Percentiles rank a stretch among this genome's conserved stretches.
Conservation (phyloP, 2,888 invertebrate genomes). For the Amblyjoppa proteus region DNA sequence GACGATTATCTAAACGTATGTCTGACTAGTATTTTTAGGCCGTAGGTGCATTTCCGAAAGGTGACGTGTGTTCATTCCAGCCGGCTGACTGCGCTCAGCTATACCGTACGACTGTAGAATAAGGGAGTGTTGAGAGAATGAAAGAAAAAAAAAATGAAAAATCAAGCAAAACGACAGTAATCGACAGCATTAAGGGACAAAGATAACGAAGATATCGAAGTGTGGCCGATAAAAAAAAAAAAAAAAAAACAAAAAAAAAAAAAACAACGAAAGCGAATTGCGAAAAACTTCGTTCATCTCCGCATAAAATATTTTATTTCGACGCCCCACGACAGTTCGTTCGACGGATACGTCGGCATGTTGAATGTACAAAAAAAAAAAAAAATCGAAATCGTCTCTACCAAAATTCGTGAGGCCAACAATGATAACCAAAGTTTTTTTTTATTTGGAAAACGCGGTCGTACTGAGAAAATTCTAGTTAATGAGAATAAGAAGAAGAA, state of each 20-base stretch:
- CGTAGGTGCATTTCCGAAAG: slow-evolving; percentile 75
- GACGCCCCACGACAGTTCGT: slow-evolving; percentile 33
- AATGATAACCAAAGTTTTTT: slow-evolving; percentile 48
- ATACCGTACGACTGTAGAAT: slow-evolving; percentile 69
- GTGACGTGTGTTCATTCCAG: slow-evolving; percentile 79
- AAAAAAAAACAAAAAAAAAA: slow-evolving; percentile 22
- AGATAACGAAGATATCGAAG: background rate
- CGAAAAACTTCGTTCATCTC: slow-evolving; percentile 41
- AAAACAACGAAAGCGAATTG: slow-evolving; percentile 47
- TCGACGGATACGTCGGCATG: slow-evolving; percentile 28
- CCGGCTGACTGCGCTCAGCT: slow-evolving; percentile 69
- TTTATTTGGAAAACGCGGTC: slow-evolving; percentile 36
- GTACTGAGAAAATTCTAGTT: slow-evolving; percentile 56
- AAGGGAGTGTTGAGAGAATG: slow-evolving; percentile 44
- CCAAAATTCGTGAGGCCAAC: slow-evolving; percentile 62
- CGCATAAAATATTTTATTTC: slow-evolving; percentile 17
- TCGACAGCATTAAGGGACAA: background rate
- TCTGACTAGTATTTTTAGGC: slow-evolving; percentile 75
- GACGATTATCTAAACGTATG: slow-evolving; percentile 63
- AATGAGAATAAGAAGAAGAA: slow-evolving; percentile 21
- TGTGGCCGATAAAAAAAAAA: slow-evolving; percentile 38
- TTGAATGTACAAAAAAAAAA: slow-evolving; percentile 24
- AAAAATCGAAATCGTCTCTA: slow-evolving; percentile 39
- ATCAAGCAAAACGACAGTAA: slow-evolving; percentile 46
- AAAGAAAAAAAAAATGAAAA: slow-evolving; percentile 51